Evolutionary conservation across 2,797 vertebrate genomes (phyloP), one percentile per base, ranked within the genome.

Genomic region (Chelidonichthys spinosus): DNA sequence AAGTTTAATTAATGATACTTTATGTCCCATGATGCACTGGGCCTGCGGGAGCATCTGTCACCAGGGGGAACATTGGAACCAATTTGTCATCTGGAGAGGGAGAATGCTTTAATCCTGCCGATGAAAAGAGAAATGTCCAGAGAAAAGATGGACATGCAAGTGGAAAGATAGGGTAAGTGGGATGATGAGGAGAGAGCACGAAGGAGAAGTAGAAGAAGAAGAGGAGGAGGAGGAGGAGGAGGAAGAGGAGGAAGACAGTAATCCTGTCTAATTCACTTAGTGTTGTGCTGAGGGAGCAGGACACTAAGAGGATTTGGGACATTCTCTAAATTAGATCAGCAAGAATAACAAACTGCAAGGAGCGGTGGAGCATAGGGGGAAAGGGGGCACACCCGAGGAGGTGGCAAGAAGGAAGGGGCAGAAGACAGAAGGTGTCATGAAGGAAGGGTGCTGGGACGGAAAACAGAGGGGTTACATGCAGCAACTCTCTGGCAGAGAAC

Each of bases 261-360:
- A 97, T 96, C 95, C 94, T 73, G 77, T 78, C 91, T 97, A 96
- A 97, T 95, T 95, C 96, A 95, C 93, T 94, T 94, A 94, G 93
- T 83, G 87, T 94, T 94, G 91, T 92, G 94, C 94, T 95, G 95
- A 95, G 94, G 89, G 90, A 79, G 90, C 93, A 91, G 88, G 87
- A 87, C 78, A 78, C 69, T 97, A 97, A 97, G 96, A 95, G 95
- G 96, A 97, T 97, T 91, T 96, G 92, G 88, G 83, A 94, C 95
- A 95, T 96, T 96, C 94, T 93, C 95, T 95, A 96, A 97, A 96
- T 96, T 95, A 96, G 95, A 96, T 94, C 94, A 93, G 92, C 88
- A 93, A 94, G 90, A 95, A 95, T 94, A 95, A 94, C 93, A 92
- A 93, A 92, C 86, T 91, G 85, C 78, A 85, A 89, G 93, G 84